Percentiles rank a stretch among this genome's conserved stretches.
phyloP scores from a whole-genome alignment of 2,797 vertebrate genomes.

The Sebastes variabilis region DNA sequence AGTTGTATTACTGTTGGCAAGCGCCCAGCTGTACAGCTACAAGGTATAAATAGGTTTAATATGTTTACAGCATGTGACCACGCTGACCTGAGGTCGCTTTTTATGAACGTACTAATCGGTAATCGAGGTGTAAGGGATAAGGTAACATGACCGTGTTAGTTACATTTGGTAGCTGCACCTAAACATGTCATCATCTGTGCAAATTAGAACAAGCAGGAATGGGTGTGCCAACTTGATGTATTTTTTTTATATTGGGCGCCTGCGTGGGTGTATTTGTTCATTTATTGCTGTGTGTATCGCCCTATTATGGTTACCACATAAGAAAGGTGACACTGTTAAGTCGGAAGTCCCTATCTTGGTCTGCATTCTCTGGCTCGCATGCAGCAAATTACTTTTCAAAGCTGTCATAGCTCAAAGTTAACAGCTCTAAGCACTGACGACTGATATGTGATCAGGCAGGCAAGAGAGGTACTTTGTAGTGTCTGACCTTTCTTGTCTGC shows the following conservation, averaged over 20 bases:
- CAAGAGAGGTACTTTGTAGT: neutral
- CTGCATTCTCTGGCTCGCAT: constrained; percentile 22
- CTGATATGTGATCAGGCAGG: neutral
- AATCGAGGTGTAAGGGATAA: neutral
- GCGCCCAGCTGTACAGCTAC: constrained; percentile 8
- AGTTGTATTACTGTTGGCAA: constrained; percentile 28
- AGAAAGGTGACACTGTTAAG: constrained; percentile 60
- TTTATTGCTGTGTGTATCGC: neutral
- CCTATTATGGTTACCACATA: constrained; percentile 26
- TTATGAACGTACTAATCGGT: constrained; percentile 14
- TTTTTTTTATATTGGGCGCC: neutral
- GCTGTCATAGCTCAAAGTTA: constrained; percentile 23
- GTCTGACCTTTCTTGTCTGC: neutral
- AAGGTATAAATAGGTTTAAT: constrained; percentile 53
- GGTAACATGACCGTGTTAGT: neutral
- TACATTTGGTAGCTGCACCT: neutral
- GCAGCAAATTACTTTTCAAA: constrained; percentile 48
- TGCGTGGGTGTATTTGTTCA: neutral
- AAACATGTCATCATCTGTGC: neutral
- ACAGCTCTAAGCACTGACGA: neutral
- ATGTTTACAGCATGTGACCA: constrained; percentile 39
- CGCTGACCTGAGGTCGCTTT: constrained; percentile 27
- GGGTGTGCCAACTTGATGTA: neutral
- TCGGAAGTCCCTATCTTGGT: constrained; percentile 53
- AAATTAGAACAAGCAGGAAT: neutral